Conservation (phyloP, 2,888 invertebrate genomes). For the Noctua comes region DNA sequence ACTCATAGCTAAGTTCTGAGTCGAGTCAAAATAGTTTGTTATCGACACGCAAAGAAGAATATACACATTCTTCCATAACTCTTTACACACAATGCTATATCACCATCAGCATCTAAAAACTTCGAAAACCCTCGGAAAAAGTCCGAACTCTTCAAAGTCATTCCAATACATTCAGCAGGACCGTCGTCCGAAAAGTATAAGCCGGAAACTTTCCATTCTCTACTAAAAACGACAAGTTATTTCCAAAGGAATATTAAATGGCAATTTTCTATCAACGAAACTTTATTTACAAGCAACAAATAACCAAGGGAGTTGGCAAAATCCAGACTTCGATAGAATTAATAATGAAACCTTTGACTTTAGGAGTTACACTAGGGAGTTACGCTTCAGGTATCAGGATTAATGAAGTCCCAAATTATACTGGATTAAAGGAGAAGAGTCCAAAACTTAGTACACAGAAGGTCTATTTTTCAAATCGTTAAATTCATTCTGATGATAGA, state of each 20-base stretch:
- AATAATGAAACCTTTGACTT: slow-evolving; percentile 52
- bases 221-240: slow-evolving; percentile 24
- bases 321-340: slow-evolving; percentile 46
- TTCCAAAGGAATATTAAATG: slow-evolving; percentile 50
- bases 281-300: slow-evolving; percentile 42
- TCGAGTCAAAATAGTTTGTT: neutral
- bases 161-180: slow-evolving; percentile 9
- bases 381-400: slow-evolving; percentile 39
- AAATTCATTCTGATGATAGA: neutral
- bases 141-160: slow-evolving; percentile 21
- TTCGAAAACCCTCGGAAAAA: slow-evolving; percentile 1
- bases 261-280: slow-evolving; percentile 42
- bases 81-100: neutral
- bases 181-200: slow-evolving; percentile 15
- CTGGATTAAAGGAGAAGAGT: slow-evolving; percentile 10
- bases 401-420: slow-evolving; percentile 40
- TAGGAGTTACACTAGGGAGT: slow-evolving; percentile 16
- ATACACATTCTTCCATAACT: neutral
- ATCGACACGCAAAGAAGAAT: neutral
- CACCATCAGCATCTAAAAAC: neutral
- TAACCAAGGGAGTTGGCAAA: slow-evolving; percentile 44
- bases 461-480: neutral
- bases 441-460: neutral
- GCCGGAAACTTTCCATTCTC: slow-evolving; percentile 25
- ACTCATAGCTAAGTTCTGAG: neutral